These are phyloP conservation scores for Crioceris asparagi DNA, from an alignment of 2,888 invertebrate species.

Conservation along the genomic window DNA sequence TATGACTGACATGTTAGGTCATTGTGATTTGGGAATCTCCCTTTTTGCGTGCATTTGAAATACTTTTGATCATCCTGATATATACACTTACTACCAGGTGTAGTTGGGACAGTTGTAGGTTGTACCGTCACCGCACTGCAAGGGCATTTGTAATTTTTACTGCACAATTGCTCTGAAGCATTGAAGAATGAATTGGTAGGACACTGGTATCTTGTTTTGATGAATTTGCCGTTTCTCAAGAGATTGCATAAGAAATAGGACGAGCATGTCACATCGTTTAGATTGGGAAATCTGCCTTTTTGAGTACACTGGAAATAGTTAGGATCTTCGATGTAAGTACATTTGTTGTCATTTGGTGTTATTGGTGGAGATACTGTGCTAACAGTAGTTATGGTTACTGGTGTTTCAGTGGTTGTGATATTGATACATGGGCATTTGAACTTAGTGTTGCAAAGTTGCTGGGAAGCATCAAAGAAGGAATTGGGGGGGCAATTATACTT, in stretches of 20 bases:
- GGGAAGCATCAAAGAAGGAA: conserved; percentile 17
- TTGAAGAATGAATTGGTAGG: conserved; percentile 20
- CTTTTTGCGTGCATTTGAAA: conserved; percentile 9
- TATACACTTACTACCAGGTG: not conserved
- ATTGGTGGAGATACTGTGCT: not conserved
- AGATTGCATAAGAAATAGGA: conserved; percentile 22
- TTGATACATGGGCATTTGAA: conserved; percentile 17
- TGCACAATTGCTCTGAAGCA: conserved; percentile 14
- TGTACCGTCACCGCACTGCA: not conserved
- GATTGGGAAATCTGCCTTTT: conserved; percentile 38
- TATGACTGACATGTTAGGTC: conserved; percentile 38
- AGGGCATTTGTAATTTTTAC: conserved; percentile 7
- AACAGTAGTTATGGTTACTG: not conserved
- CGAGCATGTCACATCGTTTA: conserved; percentile 28
- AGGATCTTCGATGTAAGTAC: not conserved
- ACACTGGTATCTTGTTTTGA: conserved; percentile 26
- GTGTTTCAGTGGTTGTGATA: conserved; percentile 7
- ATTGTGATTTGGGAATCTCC: conserved; percentile 11
- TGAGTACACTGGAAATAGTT: conserved; percentile 21
- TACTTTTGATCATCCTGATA: not conserved
- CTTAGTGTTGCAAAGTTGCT: conserved; percentile 12
- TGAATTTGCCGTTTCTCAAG: conserved; percentile 23
- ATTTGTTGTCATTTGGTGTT: not conserved
- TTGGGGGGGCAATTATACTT: conserved; percentile 17
- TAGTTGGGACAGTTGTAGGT: not conserved